A percentile compares a stretch with the other conserved stretches of the same genome.
These are phyloP conservation scores for Pelobates cultripes DNA, from an alignment of 2,797 vertebrate genomes.

Conservation along the genomic window DNA sequence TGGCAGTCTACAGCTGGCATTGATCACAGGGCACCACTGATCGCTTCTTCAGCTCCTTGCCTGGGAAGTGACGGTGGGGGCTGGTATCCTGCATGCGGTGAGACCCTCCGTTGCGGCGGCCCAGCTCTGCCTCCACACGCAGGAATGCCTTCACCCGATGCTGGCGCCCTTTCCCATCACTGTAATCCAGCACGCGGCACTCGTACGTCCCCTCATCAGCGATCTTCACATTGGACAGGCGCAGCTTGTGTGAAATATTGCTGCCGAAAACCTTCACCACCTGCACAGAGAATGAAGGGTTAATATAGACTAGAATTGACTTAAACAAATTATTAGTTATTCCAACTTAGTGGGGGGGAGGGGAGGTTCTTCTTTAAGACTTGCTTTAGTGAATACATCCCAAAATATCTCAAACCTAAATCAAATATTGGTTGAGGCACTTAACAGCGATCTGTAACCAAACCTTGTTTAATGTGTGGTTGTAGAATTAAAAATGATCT, in stretches of 20 bases:
- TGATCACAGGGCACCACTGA: conserved; percentile 72
- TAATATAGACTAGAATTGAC: not conserved
- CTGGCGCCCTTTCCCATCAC: conserved; percentile 79
- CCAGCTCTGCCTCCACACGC: conserved; percentile 77
- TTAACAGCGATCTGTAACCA: too few species aligned
- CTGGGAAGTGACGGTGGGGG: conserved; percentile 71
- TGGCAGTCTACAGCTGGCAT: conserved; percentile 76
- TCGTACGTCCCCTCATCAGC: conserved; percentile 92
- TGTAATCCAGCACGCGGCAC: conserved; percentile 93
- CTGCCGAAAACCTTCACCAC: conserved; percentile 95
- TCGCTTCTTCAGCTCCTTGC: conserved; percentile 79
- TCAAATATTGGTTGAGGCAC: too few species aligned
- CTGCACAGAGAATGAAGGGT: conserved; percentile 60
- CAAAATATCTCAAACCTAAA: too few species aligned
- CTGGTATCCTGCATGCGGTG: conserved; percentile 68
- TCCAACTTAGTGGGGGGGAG: too few species aligned
- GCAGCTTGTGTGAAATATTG: conserved; percentile 97
- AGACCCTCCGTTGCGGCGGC: conserved; percentile 43
- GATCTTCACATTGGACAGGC: conserved; percentile 87
- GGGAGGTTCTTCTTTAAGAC: too few species aligned
- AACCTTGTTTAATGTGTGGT: too few species aligned
- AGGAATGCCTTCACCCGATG: conserved; percentile 90
- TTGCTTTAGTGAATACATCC: too few species aligned
- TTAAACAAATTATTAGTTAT: too few species aligned
- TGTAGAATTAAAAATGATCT: too few species aligned